Conservation (phyloP, 1,140 invertebrate species). For the Cherax destructor region DNA sequence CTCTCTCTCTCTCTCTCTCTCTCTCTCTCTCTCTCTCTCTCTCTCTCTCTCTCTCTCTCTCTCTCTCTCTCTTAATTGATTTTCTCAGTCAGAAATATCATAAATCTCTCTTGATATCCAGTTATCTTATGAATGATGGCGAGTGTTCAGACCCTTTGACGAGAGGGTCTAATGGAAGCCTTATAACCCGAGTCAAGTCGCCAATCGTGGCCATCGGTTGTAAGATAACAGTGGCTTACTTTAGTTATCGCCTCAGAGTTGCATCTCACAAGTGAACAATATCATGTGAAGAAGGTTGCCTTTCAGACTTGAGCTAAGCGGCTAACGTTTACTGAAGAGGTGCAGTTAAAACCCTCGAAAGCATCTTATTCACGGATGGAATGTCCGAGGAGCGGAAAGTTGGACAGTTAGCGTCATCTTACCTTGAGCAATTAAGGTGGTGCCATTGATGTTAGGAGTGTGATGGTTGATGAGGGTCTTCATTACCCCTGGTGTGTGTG, state of each 20-base stretch:
- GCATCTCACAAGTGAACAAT: neutral
- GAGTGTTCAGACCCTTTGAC: constrained; percentile 58
- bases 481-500: too few relatives aligned
- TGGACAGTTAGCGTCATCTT: neutral
- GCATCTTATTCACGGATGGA: constrained; percentile 15
- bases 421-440: constrained; percentile 9
- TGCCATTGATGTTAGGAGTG: neutral
- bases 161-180: constrained; percentile 29
- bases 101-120: constrained; percentile 57
- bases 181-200: neutral
- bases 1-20: neutral
- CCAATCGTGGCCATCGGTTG: too few relatives aligned
- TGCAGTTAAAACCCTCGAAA: constrained; percentile 6
- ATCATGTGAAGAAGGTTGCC: neutral
- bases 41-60: neutral
- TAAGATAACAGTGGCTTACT: too few relatives aligned
- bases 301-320: neutral
- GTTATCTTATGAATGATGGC: constrained; percentile 66
- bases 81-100: constrained; percentile 56
- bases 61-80: constrained; percentile 39
- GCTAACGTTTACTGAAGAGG: neutral
- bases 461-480: too few relatives aligned
- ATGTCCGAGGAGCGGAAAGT: constrained; percentile 9
- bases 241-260: neutral
- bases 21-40: too few relatives aligned